phyloP scores from a whole-genome alignment of 1,140 invertebrate species.

The Cecropterus lyciades region DNA sequence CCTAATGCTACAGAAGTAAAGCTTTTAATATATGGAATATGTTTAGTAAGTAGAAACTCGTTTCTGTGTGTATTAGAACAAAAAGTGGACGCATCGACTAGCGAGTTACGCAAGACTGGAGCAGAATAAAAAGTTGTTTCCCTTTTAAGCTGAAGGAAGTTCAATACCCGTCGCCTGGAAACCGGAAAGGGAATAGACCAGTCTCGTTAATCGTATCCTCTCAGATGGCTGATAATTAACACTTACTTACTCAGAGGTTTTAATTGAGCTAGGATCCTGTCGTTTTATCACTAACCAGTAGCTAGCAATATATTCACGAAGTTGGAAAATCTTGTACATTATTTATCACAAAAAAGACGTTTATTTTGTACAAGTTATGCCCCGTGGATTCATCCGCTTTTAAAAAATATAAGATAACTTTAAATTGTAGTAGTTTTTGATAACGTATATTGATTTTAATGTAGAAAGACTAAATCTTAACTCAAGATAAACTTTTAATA shows the following conservation, averaged over 20 bases:
- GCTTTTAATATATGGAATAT: slow-evolving; percentile 31
- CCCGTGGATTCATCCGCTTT: too few relatives aligned
- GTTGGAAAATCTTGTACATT: neutral
- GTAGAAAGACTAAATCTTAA: too few relatives aligned
- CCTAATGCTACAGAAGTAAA: slow-evolving; percentile 33
- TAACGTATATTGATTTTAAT: too few relatives aligned
- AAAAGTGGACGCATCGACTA: slow-evolving; percentile 57
- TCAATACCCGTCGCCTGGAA: slow-evolving; percentile 60
- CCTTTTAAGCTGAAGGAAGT: slow-evolving; percentile 71
- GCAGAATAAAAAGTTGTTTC: slow-evolving; percentile 67
- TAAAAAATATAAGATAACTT: too few relatives aligned
- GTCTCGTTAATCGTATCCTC: slow-evolving; percentile 22
- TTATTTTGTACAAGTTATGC: too few relatives aligned
- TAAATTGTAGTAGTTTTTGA: too few relatives aligned
- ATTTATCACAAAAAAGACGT: too few relatives aligned
- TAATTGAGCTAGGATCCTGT: slow-evolving; percentile 22
- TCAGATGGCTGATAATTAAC: slow-evolving; percentile 27
- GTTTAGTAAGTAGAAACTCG: slow-evolving; percentile 46
- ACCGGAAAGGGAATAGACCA: slow-evolving; percentile 53
- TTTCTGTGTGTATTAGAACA: slow-evolving; percentile 52
- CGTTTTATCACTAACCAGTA: neutral
- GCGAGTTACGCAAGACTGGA: slow-evolving; percentile 71
- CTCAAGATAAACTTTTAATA: too few relatives aligned
- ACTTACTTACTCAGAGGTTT: slow-evolving; percentile 15
- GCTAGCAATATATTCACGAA: neutral